Evolutionary conservation across 2,797 vertebrate genomes (phyloP).

Genomic region (Amazonetta brasiliensis): DNA sequence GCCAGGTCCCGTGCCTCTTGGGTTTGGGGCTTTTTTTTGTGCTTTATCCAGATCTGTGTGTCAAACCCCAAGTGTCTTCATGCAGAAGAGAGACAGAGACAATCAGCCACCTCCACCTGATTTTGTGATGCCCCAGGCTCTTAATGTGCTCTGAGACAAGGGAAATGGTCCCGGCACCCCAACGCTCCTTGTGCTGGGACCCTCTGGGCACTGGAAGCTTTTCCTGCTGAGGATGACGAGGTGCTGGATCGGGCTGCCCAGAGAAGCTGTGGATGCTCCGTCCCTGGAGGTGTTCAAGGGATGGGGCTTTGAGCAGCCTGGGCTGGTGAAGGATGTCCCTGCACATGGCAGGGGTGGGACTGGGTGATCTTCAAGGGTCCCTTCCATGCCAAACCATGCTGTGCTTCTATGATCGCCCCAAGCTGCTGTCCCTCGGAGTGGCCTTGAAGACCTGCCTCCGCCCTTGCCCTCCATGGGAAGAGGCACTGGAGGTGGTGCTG

Average conservation of each 20-base stretch:
- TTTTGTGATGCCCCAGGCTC: background rate
- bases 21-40: background rate
- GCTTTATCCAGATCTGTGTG: background rate
- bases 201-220: background rate
- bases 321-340: background rate
- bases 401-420: background rate
- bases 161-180: background rate
- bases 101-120: constrained; percentile 61
- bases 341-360: background rate
- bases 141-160: constrained; percentile 46
- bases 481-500: background rate
- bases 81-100: constrained; percentile 72
- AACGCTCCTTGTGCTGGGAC: background rate
- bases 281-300: background rate
- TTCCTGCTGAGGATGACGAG: background rate
- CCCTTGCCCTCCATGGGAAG: background rate
- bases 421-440: background rate
- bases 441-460: background rate
- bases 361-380: background rate
- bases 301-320: background rate
- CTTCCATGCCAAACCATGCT: background rate
- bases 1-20: background rate
- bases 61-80: constrained; percentile 66
- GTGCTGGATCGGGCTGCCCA: background rate
- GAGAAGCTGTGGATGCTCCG: background rate